Evolutionary conservation across 2,888 invertebrate genomes (phyloP), one percentile per base, ranked within the genome.

Genomic region (Sipunculus nudus): DNA sequence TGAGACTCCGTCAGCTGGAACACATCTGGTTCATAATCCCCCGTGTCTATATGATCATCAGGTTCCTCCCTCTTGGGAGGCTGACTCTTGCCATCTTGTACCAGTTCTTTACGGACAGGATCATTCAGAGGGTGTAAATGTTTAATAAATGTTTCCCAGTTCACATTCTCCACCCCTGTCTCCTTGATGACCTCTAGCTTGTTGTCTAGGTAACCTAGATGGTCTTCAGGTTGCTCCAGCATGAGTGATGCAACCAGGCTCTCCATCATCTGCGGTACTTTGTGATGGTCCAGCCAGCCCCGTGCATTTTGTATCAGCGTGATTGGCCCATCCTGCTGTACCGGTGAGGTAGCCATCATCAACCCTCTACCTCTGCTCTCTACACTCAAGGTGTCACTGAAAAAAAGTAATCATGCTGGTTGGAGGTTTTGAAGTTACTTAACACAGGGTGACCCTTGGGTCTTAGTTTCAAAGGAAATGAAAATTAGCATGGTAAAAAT

Each of bases 111-210:
- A 4, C 78, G 56, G 0, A 75, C 55, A 3, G 73, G 65, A 61
- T 79, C 74, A 47, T 79, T 57, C 49, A 78, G 77, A 2, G 81
- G 80, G 56, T 81, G 81, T 25, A 82, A 62, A 32, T 75, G 68
- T 28, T 71, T 65, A 5, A 82, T 75, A 67, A 82, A 80, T 19
- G 80, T 75, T 63, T 81, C 80, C 82, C 82, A 82, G 65, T 80
- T 75, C 4, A 82, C 75, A 50, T 79, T 78, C 25, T 77, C 75
- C 19, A 75, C 57, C 21, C 81, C 80, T n/a, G 75, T 67, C 23
- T 74, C 70, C 52, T 75, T 74, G 23, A 81, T 75, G 63, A 75
- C 70, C 25, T 71, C 65, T 72, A 82, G 76, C 65, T 77, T 79
- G 54, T 69, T 63, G 57, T 80, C 77, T 25, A 82, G 75, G 67